Conservation (phyloP, 2,888 invertebrate species). For the Tipula lateralis region DNA sequence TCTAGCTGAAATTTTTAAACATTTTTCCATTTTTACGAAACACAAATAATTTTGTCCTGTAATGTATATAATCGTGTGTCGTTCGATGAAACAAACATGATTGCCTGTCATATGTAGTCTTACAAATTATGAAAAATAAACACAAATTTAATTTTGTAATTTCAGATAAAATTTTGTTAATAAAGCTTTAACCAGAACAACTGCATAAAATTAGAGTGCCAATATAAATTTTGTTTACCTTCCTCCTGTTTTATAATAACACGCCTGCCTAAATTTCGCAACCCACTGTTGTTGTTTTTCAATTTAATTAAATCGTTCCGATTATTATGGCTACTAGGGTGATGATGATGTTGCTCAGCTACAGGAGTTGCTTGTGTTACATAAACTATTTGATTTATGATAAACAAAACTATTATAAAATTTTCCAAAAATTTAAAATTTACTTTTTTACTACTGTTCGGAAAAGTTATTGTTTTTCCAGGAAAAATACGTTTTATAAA, state of each 20-base stretch:
- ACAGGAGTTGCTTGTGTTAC: background rate
- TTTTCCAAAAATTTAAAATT: background rate
- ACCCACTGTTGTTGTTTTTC: background rate
- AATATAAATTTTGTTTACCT: too few relatives aligned
- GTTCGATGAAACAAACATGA: too few relatives aligned
- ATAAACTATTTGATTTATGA: background rate
- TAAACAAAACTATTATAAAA: background rate
- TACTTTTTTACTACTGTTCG: background rate
- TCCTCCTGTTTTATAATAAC: constrained; percentile 4
- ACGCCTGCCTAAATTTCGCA: background rate
- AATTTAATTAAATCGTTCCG: background rate
- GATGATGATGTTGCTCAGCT: background rate
- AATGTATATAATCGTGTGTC: too few relatives aligned
- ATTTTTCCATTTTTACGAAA: too few relatives aligned
- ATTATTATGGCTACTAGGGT: background rate
- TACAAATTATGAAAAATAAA: too few relatives aligned
- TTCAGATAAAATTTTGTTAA: too few relatives aligned
- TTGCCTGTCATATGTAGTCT: too few relatives aligned
- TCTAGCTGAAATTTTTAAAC: too few relatives aligned
- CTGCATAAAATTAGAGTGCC: too few relatives aligned
- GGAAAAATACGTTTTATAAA: constrained; percentile 11
- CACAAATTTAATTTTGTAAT: too few relatives aligned
- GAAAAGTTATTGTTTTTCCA: background rate
- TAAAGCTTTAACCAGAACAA: too few relatives aligned
- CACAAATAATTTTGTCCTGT: too few relatives aligned